phyloP scores from a whole-genome alignment of 2,113 vertebrate genomes.

The Psammodynastes pulverulentus region DNA sequence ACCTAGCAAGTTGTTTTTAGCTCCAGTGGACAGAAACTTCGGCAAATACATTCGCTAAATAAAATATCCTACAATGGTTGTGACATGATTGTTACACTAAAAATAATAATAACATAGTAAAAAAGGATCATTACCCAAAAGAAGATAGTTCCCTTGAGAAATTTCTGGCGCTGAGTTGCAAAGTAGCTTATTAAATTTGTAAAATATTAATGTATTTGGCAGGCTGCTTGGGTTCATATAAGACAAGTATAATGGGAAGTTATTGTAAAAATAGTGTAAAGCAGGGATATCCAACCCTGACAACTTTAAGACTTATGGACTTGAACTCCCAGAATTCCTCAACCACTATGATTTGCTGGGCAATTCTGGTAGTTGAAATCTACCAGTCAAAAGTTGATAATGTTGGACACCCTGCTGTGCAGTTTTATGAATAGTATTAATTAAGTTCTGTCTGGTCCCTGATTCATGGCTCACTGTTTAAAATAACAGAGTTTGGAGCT shows the following conservation, averaged over 20 bases:
- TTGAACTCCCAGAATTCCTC: not conserved
- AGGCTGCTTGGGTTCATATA: constrained; percentile 30
- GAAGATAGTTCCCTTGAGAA: constrained; percentile 19
- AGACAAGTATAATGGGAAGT: constrained; percentile 22
- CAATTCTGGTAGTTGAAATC: not conserved
- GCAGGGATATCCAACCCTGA: not conserved
- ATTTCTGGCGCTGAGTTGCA: constrained; percentile 30
- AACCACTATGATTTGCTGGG: not conserved
- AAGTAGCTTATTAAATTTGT: constrained; percentile 37
- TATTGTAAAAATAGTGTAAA: constrained; percentile 41
- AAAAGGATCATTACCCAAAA: constrained; percentile 20
- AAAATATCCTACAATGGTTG: constrained; percentile 24
- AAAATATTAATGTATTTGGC: constrained; percentile 51
- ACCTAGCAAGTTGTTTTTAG: constrained; percentile 12
- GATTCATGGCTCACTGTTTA: constrained; percentile 15
- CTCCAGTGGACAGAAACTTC: constrained; percentile 16
- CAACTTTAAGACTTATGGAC: not conserved
- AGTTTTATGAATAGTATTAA: constrained; percentile 26
- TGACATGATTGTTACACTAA: constrained; percentile 30
- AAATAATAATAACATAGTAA: constrained; percentile 36
- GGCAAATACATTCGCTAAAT: constrained; percentile 15
- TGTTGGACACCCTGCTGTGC: not conserved
- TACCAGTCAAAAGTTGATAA: not conserved
- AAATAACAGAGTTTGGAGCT: constrained; percentile 3
- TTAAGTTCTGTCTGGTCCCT: constrained; percentile 26